These are phyloP conservation scores for Phyllopteryx taeniolatus DNA, from an alignment of 2,113 vertebrate genomes.

Conservation along the genomic window DNA sequence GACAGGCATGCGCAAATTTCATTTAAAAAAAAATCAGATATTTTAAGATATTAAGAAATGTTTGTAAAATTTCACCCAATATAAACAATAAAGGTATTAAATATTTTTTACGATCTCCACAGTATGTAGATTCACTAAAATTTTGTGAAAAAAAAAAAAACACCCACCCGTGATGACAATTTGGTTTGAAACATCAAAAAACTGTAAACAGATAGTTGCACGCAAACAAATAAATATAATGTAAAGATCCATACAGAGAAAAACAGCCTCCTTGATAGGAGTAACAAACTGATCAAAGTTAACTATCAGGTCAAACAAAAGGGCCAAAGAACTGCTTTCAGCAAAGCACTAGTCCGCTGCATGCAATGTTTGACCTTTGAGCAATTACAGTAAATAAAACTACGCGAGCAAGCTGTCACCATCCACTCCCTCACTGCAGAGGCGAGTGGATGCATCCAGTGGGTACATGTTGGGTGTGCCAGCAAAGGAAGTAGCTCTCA, in stretches of 20 bases:
- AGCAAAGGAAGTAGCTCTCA: slow-evolving; percentile 72
- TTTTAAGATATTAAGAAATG: too few species aligned
- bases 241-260: not conserved
- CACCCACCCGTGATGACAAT: too few species aligned
- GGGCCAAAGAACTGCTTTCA: slow-evolving; percentile 1
- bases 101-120: too few species aligned
- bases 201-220: too few species aligned
- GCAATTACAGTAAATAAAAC: slow-evolving; percentile 4
- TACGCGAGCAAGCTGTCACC: not conserved
- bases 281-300: not conserved
- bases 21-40: too few species aligned
- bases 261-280: not conserved
- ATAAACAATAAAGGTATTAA: too few species aligned
- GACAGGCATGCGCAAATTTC: too few species aligned
- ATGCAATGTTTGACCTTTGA: slow-evolving; percentile 25
- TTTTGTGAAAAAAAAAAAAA: too few species aligned
- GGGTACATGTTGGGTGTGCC: slow-evolving; percentile 60
- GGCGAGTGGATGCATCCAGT: slow-evolving; percentile 6
- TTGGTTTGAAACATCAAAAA: too few species aligned
- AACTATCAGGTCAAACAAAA: too few species aligned
- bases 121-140: too few species aligned
- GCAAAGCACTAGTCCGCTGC: not conserved
- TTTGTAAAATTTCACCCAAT: too few species aligned
- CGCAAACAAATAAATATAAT: not conserved
- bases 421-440: slow-evolving; percentile 21